phyloP scores from a whole-genome alignment of 1,140 invertebrate genomes.

The Drosophila subobscura region DNA sequence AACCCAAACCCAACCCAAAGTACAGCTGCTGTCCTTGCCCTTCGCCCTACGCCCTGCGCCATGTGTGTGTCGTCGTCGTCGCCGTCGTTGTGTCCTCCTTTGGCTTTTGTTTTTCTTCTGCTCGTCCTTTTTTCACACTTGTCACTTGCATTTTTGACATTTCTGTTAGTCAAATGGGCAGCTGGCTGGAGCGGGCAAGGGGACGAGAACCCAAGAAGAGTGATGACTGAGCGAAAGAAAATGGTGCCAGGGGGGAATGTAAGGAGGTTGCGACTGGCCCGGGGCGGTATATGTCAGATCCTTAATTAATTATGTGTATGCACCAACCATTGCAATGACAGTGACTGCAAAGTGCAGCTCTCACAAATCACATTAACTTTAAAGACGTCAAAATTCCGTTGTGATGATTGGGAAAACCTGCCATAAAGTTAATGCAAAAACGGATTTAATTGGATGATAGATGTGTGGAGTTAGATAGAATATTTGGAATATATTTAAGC shows the following conservation, averaged over 20 bases:
- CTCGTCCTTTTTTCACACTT: conserved; percentile 79
- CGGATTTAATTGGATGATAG: too few relatives aligned
- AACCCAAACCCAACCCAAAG: conserved; percentile 12
- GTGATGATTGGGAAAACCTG: background rate
- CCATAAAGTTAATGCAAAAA: too few relatives aligned
- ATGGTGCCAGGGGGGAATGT: conserved; percentile 7
- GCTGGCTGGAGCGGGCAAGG: background rate
- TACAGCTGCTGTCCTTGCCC: conserved; percentile 1
- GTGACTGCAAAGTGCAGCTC: conserved; percentile 44
- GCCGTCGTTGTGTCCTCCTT: conserved; percentile 19
- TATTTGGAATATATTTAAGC: too few relatives aligned
- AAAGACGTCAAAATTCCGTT: background rate
- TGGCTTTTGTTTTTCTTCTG: conserved; percentile 74
- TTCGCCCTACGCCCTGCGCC: conserved; percentile 4
- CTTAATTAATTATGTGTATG: conserved; percentile 79
- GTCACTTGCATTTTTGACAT: conserved; percentile 81
- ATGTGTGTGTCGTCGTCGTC: conserved; percentile 29
- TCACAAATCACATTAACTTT: conserved; percentile 29
- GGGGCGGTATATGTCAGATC: conserved; percentile 60
- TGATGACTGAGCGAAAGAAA: conserved; percentile 31
- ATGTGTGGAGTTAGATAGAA: too few relatives aligned
- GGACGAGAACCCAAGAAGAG: conserved; percentile 5
- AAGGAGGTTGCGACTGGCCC: background rate
- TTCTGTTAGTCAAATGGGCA: conserved; percentile 66
- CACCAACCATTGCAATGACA: conserved; percentile 67